Percentiles rank a stretch among this genome's conserved stretches.
phyloP scores from a whole-genome alignment of 2,797 vertebrate species.

The Micromesistius poutassou region DNA sequence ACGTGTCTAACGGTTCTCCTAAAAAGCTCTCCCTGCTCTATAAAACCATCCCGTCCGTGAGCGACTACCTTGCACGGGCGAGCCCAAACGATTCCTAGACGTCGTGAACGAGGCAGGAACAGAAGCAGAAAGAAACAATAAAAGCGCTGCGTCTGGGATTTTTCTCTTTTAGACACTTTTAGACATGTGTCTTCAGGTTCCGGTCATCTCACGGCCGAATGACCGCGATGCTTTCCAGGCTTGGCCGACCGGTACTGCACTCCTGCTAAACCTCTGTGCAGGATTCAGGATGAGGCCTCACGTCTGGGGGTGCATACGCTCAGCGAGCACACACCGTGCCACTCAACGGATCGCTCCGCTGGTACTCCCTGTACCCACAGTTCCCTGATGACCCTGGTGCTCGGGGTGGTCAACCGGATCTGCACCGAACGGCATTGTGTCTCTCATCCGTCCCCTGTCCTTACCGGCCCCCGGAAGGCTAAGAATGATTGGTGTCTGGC shows the following conservation, averaged over 20 bases:
- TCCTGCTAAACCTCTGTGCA: background rate
- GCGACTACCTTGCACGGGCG: background rate
- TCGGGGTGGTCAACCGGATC: too few relatives aligned
- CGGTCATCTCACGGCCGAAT: background rate
- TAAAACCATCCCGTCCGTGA: background rate
- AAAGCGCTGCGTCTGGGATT: background rate
- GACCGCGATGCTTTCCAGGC: background rate
- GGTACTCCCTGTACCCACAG: too few relatives aligned
- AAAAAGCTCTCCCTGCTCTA: background rate
- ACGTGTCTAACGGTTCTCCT: background rate
- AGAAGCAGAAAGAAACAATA: background rate
- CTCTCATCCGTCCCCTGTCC: background rate
- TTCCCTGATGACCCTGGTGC: background rate
- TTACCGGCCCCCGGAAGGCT: background rate
- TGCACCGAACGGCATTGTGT: background rate
- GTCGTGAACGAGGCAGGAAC: background rate
- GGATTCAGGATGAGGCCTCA: background rate
- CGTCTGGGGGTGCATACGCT: background rate
- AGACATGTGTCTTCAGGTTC: background rate
- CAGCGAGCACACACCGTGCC: background rate
- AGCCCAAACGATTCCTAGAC: background rate
- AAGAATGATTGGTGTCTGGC: background rate
- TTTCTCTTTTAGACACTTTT: background rate
- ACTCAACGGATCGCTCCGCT: background rate
- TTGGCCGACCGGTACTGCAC: background rate